Evolutionary conservation across 2,113 vertebrate genomes (phyloP).

Genomic region (Oxyruncus cristatus): DNA sequence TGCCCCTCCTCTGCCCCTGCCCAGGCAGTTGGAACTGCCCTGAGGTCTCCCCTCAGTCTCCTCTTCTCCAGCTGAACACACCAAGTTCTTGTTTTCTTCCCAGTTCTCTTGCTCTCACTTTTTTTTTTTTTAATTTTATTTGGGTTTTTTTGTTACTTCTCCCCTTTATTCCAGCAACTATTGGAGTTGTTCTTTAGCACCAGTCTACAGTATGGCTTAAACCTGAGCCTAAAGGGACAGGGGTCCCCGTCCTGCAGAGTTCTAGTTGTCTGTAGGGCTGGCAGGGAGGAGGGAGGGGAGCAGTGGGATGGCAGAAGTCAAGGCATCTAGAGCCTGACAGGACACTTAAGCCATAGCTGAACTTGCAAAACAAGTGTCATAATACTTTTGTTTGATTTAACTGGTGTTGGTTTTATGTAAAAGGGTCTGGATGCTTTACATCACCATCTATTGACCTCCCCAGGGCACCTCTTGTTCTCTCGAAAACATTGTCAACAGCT

Average conservation of each 20-base stretch:
- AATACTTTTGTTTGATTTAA: background rate
- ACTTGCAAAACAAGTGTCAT: background rate
- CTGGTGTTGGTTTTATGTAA: background rate
- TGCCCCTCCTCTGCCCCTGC: background rate
- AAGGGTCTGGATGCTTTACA: background rate
- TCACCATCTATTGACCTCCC: background rate
- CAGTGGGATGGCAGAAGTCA: background rate
- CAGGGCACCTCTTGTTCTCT: background rate
- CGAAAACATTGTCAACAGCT: background rate
- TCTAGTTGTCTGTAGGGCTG: background rate
- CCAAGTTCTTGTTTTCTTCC: background rate
- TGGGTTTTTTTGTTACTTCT: background rate
- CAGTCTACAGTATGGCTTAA: background rate
- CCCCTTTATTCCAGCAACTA: background rate
- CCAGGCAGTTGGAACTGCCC: background rate
- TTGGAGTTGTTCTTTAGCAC: background rate
- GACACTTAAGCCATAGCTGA: background rate
- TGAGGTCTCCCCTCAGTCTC: background rate
- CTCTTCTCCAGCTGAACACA: background rate
- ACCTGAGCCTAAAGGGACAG: background rate
- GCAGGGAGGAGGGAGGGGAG: background rate
- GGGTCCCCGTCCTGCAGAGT: background rate
- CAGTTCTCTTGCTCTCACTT: background rate
- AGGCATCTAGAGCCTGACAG: background rate
- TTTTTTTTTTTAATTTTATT: background rate